phyloP scores from a whole-genome alignment of 2,888 invertebrate species.

The Amphipoea lucens region DNA sequence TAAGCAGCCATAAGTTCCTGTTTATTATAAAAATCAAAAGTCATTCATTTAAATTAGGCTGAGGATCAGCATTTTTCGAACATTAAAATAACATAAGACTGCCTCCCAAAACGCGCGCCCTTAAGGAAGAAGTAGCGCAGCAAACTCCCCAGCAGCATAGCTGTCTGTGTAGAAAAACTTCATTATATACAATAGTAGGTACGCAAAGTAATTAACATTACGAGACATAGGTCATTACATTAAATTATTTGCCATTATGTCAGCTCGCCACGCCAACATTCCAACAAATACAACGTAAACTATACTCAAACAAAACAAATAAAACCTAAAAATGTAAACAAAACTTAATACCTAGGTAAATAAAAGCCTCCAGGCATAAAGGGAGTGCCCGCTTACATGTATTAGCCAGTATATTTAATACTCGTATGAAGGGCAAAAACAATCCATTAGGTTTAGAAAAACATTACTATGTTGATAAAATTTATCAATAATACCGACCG shows the following conservation, averaged over 20 bases:
- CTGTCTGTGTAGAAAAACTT: background rate
- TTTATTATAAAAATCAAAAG: background rate
- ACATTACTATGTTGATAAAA: too few species aligned
- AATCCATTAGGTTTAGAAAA: too few species aligned
- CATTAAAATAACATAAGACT: background rate
- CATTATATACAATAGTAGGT: background rate
- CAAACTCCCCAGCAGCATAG: background rate
- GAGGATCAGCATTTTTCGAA: background rate
- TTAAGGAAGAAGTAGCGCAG: background rate
- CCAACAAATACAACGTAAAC: background rate
- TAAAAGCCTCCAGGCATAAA: background rate
- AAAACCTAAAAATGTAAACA: background rate
- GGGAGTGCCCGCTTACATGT: background rate
- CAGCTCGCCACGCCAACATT: background rate
- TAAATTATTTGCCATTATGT: background rate
- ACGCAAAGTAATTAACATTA: background rate
- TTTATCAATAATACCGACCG: background rate
- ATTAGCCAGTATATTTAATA: background rate
- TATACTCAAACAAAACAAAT: background rate
- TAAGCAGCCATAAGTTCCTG: background rate
- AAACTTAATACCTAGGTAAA: background rate
- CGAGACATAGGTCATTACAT: background rate
- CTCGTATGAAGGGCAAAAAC: background rate
- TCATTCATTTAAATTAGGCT: background rate
- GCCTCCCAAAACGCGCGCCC: background rate